Evolutionary conservation across 2,888 invertebrate species (phyloP).

Genomic region (Thalpophila matura): DNA sequence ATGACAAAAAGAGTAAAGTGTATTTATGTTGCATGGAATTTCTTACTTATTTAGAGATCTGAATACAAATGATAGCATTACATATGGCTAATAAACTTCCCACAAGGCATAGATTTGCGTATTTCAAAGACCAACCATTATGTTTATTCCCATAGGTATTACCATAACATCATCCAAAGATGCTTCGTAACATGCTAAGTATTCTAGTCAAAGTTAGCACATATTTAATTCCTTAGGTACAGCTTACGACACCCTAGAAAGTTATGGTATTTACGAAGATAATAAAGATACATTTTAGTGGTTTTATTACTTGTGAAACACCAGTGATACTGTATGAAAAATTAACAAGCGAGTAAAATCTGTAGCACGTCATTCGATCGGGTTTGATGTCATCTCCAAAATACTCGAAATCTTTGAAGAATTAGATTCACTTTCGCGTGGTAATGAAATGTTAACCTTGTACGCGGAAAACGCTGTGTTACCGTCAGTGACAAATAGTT

Average conservation of each 20-base stretch:
- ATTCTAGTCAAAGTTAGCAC: slow-evolving; percentile 23
- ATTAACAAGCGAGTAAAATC: background rate
- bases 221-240: slow-evolving; percentile 13
- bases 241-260: slow-evolving; percentile 40
- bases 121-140: background rate
- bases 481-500: slow-evolving; percentile 17
- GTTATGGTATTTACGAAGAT: slow-evolving; percentile 4
- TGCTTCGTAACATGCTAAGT: slow-evolving; percentile 16
- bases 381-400: background rate
- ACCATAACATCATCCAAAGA: slow-evolving; percentile 1
- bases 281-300: background rate
- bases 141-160: background rate
- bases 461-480: slow-evolving; percentile 24
- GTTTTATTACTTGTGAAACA: background rate
- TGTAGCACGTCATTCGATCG: slow-evolving; percentile 14
- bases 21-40: background rate
- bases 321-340: background rate
- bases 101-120: background rate
- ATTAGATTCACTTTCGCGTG: slow-evolving; percentile 80
- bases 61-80: no score
- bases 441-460: slow-evolving; percentile 1
- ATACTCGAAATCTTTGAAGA: slow-evolving; percentile 67
- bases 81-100: slow-evolving; percentile 17
- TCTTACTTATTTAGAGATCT: no score
- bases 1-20: no score